Percentiles rank a stretch among this genome's conserved stretches.
Conservation (phyloP, 2,113 vertebrate species). For the Chlorodrepanis virens region DNA sequence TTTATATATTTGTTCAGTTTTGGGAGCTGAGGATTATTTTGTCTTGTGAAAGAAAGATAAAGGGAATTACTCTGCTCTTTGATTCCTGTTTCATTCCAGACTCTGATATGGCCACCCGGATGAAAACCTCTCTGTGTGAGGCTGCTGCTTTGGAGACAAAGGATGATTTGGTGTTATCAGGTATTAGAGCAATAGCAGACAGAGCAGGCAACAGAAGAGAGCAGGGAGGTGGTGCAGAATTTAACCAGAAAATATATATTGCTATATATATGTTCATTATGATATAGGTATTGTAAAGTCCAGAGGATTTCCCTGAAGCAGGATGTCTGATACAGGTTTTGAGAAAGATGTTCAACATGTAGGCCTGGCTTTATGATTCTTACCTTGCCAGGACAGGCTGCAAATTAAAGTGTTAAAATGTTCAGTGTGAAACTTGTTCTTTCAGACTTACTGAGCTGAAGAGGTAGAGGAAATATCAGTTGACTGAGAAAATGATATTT, state of each 20-base stretch:
- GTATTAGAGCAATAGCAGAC: neutral
- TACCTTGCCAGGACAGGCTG: neutral
- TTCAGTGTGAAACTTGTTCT: neutral
- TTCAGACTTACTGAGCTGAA: neutral
- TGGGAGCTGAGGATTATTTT: neutral
- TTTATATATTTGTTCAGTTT: neutral
- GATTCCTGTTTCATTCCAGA: slow-evolving; percentile 26
- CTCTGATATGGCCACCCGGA: neutral
- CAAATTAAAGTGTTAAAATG: neutral
- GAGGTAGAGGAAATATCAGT: neutral
- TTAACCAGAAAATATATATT: neutral
- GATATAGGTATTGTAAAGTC: neutral
- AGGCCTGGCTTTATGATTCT: neutral
- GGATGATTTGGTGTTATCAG: neutral
- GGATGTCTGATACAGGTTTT: neutral
- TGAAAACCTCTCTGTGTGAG: neutral
- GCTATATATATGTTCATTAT: neutral
- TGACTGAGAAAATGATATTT: neutral
- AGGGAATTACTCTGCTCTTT: neutral
- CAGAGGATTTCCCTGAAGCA: neutral
- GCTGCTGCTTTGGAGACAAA: neutral
- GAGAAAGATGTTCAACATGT: neutral
- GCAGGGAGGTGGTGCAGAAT: fast-evolving
- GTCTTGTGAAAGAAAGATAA: neutral
- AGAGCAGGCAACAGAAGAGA: neutral